These are phyloP conservation scores for Cuculus canorus DNA, from an alignment of 2,797 vertebrate genomes.

Conservation along the genomic window DNA sequence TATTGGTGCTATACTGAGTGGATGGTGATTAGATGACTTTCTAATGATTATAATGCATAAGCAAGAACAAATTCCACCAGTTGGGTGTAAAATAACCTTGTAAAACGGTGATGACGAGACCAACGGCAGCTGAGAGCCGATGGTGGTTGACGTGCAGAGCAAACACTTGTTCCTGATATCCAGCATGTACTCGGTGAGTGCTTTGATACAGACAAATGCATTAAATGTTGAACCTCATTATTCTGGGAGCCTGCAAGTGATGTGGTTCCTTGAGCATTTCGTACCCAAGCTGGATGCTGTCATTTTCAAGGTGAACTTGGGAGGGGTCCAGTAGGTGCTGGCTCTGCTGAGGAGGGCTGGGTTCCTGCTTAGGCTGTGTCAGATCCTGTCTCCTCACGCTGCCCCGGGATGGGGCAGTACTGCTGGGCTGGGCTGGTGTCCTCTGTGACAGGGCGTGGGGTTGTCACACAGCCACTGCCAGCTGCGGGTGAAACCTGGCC, in stretches of 20 bases:
- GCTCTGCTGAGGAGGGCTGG: neutral
- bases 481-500: neutral
- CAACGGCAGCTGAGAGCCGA: neutral
- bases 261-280: neutral
- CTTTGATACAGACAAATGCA: neutral
- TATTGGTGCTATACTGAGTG: neutral
- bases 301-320: neutral
- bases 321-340: neutral
- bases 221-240: neutral
- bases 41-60: neutral
- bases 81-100: neutral
- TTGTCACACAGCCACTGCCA: neutral
- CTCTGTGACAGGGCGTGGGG: accelerated
- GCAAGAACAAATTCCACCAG: neutral
- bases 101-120: accelerated
- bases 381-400: neutral
- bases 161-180: neutral
- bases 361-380: neutral
- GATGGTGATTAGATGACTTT: neutral
- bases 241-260: neutral
- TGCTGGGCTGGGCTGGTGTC: neutral
- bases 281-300: neutral
- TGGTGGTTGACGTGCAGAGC: neutral
- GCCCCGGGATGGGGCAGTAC: neutral
- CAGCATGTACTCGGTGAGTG: accelerated